Percentiles rank a stretch among this genome's conserved stretches.
phyloP scores from a whole-genome alignment of 1,140 invertebrate genomes.

The Drosophila nigrodunni region DNA sequence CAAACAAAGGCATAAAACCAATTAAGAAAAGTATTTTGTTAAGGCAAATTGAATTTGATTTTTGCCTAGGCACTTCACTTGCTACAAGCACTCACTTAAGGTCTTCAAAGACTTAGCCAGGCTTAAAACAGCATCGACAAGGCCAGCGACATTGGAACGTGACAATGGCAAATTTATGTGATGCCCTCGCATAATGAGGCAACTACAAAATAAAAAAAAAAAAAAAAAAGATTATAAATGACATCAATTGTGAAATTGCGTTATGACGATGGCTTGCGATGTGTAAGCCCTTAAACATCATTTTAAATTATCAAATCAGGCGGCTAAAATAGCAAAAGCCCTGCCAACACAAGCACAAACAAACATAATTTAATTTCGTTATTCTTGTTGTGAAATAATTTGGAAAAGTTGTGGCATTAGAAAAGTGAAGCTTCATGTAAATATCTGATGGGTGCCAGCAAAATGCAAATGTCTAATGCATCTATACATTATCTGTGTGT shows the following conservation, averaged over 20 bases:
- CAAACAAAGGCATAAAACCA: constrained; percentile 6
- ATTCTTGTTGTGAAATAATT: constrained; percentile 30
- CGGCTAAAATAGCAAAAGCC: background rate
- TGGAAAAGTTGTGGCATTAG: constrained; percentile 38
- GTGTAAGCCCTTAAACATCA: constrained; percentile 38
- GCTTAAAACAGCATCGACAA: constrained; percentile 2
- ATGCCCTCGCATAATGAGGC: constrained; percentile 40
- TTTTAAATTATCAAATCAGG: constrained; percentile 34
- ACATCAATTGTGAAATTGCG: constrained; percentile 28
- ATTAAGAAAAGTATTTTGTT: constrained; percentile 29
- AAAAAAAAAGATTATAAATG: constrained; percentile 5
- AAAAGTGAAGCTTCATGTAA: constrained; percentile 35
- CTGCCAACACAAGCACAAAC: background rate
- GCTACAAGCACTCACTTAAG: background rate
- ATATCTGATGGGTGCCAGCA: constrained; percentile 32
- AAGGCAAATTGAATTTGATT: constrained; percentile 11
- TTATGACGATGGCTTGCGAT: constrained; percentile 1
- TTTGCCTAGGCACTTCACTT: background rate
- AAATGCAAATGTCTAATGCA: constrained; percentile 48
- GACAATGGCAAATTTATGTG: constrained; percentile 46
- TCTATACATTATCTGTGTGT: constrained; percentile 11
- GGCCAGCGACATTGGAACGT: constrained; percentile 23
- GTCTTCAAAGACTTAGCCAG: background rate
- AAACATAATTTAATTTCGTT: constrained; percentile 5
- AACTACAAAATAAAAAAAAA: background rate